phyloP scores from a whole-genome alignment of 2,888 invertebrate genomes.

The Agrotis puta region DNA sequence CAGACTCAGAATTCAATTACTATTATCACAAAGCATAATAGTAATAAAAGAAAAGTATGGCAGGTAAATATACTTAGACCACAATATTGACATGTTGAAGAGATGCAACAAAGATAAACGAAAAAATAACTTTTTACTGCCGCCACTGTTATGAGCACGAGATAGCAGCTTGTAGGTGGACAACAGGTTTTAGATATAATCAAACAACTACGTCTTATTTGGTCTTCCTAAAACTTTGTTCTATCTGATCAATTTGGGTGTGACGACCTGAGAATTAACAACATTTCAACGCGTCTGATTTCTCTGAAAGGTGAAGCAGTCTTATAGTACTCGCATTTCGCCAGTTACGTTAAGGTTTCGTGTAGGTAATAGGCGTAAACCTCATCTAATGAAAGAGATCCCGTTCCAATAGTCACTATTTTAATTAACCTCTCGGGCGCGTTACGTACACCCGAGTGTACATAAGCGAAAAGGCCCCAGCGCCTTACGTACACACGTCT shows the following conservation, averaged over 20 bases:
- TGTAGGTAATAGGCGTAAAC: too few species aligned
- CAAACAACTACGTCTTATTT: slow-evolving; percentile 43
- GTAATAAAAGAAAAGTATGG: too few species aligned
- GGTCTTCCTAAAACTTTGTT: slow-evolving; percentile 40
- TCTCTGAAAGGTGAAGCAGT: neutral
- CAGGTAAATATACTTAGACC: neutral
- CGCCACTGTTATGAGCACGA: slow-evolving; percentile 38
- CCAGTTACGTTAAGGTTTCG: too few species aligned
- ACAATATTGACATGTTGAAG: slow-evolving; percentile 35
- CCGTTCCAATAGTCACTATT: too few species aligned
- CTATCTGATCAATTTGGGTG: slow-evolving; percentile 53
- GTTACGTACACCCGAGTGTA: too few species aligned
- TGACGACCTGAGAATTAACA: neutral
- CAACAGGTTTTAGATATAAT: slow-evolving; percentile 68
- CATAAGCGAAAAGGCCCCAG: too few species aligned
- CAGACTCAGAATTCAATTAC: neutral
- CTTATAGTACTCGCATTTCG: neutral
- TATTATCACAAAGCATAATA: too few species aligned
- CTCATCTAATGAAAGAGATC: too few species aligned
- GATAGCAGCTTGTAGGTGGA: slow-evolving; percentile 30
- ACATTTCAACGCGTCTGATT: neutral
- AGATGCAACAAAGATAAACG: slow-evolving; percentile 58
- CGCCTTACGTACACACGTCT: too few species aligned
- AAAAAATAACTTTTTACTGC: slow-evolving; percentile 50
- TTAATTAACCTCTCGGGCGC: too few species aligned